phyloP scores from a whole-genome alignment of 2,888 invertebrate genomes.

The Drosophila gaucha region DNA sequence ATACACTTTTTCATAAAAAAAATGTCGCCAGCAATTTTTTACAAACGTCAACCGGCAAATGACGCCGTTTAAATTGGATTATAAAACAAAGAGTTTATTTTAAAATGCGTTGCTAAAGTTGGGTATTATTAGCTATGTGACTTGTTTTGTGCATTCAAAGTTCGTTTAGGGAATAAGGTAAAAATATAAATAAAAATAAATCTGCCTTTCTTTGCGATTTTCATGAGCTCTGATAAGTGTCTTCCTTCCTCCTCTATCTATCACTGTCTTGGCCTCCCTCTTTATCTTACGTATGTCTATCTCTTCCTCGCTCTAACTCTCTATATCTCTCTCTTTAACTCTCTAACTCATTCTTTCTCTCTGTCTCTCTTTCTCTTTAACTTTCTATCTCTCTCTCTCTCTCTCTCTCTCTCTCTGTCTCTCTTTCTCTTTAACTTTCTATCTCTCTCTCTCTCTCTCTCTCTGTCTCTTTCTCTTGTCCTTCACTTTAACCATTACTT shows the following conservation, averaged over 20 bases:
- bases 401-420: background rate
- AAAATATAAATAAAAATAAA: too few relatives aligned
- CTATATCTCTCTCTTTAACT: too few relatives aligned
- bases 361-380: background rate
- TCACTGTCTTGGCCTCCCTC: too few relatives aligned
- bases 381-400: background rate
- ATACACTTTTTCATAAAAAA: slow-evolving; percentile 25
- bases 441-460: background rate
- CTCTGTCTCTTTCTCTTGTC: background rate
- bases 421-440: background rate
- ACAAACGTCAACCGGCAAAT: slow-evolving; percentile 21
- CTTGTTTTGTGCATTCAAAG: background rate
- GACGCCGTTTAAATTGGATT: slow-evolving; percentile 56
- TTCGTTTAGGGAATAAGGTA: too few relatives aligned
- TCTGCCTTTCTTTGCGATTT: background rate
- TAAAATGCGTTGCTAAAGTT: background rate
- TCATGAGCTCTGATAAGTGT: background rate
- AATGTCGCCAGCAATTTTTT: slow-evolving; percentile 29
- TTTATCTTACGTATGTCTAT: too few relatives aligned
- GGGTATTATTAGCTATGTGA: background rate
- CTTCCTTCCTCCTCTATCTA: too few relatives aligned
- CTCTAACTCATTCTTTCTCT: too few relatives aligned
- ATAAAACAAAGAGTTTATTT: slow-evolving; percentile 28
- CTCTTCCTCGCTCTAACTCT: too few relatives aligned
- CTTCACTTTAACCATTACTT: background rate